Evolutionary conservation across 2,888 invertebrate species (phyloP).

Genomic region (Lymantria monacha): DNA sequence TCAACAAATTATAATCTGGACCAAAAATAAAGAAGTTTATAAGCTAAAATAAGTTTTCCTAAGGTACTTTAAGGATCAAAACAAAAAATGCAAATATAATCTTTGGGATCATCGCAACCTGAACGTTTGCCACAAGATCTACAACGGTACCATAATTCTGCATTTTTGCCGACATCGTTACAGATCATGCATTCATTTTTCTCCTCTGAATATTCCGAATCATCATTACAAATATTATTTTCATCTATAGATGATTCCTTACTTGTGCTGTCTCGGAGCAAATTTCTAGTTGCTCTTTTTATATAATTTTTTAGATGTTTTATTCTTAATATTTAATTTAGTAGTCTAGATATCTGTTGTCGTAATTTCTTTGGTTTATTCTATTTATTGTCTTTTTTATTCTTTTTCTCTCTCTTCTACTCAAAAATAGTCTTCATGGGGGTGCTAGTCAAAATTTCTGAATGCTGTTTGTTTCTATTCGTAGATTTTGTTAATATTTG

Average conservation of each 20-base stretch:
- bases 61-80: too few species aligned
- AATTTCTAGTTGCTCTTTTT: background rate
- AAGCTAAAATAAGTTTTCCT: too few species aligned
- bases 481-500: conserved; percentile 14
- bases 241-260: background rate
- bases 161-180: too few species aligned
- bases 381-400: conserved; percentile 12
- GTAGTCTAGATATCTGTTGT: too few species aligned
- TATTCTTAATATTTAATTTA: background rate
- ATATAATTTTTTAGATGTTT: background rate
- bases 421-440: conserved; percentile 2
- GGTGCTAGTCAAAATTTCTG: conserved; percentile 1
- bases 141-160: too few species aligned
- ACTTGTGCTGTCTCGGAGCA: background rate
- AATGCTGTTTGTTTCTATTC: conserved; percentile 11
- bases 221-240: conserved; percentile 1
- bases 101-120: background rate
- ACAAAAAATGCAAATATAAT: conserved; percentile 1
- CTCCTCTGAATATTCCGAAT: conserved; percentile 1
- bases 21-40: too few species aligned
- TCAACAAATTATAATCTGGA: background rate
- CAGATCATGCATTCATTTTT: background rate
- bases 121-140: background rate
- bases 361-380: conserved; percentile 11
- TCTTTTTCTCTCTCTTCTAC: conserved; percentile 11